These are phyloP conservation scores for Thalassophryne amazonica DNA, from an alignment of 2,797 vertebrate genomes.

Conservation along the genomic window DNA sequence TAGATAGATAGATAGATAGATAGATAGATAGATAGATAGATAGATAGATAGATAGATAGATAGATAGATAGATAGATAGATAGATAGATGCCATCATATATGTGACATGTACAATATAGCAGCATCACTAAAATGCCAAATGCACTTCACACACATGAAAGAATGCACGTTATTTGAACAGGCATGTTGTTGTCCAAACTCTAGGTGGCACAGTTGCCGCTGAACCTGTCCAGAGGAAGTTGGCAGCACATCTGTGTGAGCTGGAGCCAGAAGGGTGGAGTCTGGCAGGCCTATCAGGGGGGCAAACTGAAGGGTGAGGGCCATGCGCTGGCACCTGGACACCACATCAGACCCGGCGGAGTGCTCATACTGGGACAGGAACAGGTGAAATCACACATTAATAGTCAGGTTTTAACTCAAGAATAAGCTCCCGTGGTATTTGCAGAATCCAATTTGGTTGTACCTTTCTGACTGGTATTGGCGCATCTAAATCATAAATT, in stretches of 20 bases:
- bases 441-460: too few relatives aligned
- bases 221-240: slow-evolving; percentile 84
- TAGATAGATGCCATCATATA: neutral
- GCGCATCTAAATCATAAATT: too few relatives aligned
- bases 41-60: too few relatives aligned
- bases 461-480: too few relatives aligned
- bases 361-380: slow-evolving; percentile 92
- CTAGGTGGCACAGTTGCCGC: slow-evolving; percentile 89
- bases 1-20: too few relatives aligned
- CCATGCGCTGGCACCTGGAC: slow-evolving; percentile 88
- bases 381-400: slow-evolving; percentile 75
- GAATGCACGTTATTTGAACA: neutral
- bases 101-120: neutral
- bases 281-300: slow-evolving; percentile 91
- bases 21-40: too few relatives aligned
- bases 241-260: slow-evolving; percentile 95
- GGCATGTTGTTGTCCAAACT: neutral
- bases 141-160: neutral
- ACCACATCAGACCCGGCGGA: slow-evolving; percentile 89
- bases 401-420: neutral
- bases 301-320: slow-evolving; percentile 87
- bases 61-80: too few relatives aligned
- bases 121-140: neutral
- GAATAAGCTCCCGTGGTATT: too few relatives aligned
- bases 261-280: slow-evolving; percentile 90